Evolutionary conservation across 23 tunicate genomes (phyloP), one percentile per base, ranked within the genome.

Genomic region (Phallusia fumigata): DNA sequence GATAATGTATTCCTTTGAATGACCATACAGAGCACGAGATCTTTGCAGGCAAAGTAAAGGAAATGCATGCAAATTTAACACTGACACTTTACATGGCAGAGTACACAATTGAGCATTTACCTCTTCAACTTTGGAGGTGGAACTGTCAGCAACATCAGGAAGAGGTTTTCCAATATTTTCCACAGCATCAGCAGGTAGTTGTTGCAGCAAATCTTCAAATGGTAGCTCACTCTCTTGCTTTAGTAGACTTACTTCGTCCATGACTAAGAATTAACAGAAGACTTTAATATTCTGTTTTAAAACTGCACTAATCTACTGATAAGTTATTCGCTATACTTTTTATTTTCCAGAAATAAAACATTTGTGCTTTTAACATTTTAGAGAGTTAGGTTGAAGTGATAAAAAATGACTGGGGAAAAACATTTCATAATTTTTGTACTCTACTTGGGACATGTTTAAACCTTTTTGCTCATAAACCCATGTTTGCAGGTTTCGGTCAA

Each of bases 211-310:
- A 28, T 92, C 97, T 31, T 87, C 88, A 84, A 92, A 87, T 12
- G 97, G 97, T 33, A 92, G 52, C 50, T 87, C 91, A 76, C 97
- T 92, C 65, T 92, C 97, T 81, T 86, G 35, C 80, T 92, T 86
- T 13, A 92, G 77, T 0, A 92, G 35, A 19, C 85, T 45, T 53
- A 92, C 32, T 83, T 92, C 97, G 82, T 91, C 69, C 69, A 58
- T 58, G 28, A 58, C 69, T 58, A 24, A 58, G 3, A 24, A 40
- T 40, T 40, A 3, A 40, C 5, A 40, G 10, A 40, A 3, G n/a
- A n/a, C n/a, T n/a, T n/a, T n/a, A n/a, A n/a, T n/a, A n/a, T n/a
- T n/a, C n/a, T n/a, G n/a, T n/a, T n/a, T n/a, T n/a, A n/a, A n/a
- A n/a, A n/a, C n/a, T n/a, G n/a, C n/a, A n/a, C n/a, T n/a, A n/a